A percentile compares a stretch with the other conserved stretches of the same genome.
Evolutionary conservation across 2,113 vertebrate genomes (phyloP).

Genomic region (Hyla sarda): DNA sequence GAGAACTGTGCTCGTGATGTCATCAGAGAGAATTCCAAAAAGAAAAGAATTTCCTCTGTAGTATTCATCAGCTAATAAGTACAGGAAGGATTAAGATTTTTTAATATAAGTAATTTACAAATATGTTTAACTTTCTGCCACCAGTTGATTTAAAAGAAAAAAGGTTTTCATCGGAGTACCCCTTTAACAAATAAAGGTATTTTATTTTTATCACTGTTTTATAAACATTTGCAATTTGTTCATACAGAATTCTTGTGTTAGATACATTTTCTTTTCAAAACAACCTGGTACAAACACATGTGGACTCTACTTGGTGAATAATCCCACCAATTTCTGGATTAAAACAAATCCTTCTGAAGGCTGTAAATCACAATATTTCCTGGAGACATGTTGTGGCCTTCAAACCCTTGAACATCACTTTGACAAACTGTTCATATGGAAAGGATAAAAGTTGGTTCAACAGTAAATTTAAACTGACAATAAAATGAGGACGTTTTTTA

Average conservation of each 20-base stretch:
- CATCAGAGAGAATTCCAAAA: too few relatives aligned
- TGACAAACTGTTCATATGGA: slow-evolving; percentile 47
- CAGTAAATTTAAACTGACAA: slow-evolving; percentile 49
- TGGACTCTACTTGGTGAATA: slow-evolving; percentile 36
- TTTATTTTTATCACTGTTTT: background rate
- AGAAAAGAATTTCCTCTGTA: too few relatives aligned
- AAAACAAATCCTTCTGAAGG: slow-evolving; percentile 34
- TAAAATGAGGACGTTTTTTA: slow-evolving; percentile 43
- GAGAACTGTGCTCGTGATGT: too few relatives aligned
- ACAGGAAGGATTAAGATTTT: too few relatives aligned
- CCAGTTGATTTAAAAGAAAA: too few relatives aligned
- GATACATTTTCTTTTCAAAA: background rate
- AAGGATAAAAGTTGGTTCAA: slow-evolving; percentile 35
- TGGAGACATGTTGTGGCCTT: slow-evolving; percentile 42
- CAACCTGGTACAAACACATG: slow-evolving; percentile 10
- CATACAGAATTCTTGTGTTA: background rate
- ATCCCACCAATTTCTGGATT: slow-evolving; percentile 50
- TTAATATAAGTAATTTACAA: too few relatives aligned
- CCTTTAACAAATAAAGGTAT: background rate
- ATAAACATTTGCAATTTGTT: background rate
- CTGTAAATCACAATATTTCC: slow-evolving; percentile 42
- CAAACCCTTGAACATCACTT: slow-evolving; percentile 34
- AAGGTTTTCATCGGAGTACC: too few relatives aligned
- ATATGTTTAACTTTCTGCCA: too few relatives aligned
- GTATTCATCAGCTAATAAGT: too few relatives aligned